Base-by-base conservation (phyloP, 2,888 invertebrate genomes). In the Osedax frankpressi region DNA sequence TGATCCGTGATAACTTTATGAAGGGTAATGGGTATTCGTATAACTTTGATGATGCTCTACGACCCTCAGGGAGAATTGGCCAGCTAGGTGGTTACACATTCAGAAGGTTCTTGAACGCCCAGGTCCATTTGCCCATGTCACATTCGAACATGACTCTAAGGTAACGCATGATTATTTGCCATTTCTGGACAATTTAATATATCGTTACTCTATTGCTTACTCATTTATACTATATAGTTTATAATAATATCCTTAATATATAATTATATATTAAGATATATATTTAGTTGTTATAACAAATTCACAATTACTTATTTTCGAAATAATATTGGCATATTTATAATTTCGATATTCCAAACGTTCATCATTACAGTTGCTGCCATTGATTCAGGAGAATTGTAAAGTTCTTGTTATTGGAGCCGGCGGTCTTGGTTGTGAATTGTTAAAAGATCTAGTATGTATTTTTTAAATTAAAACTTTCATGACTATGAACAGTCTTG, bases 371-470 rank as follows among this genome's bases (percentile, higher is more conserved):
- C 79, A 85, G 81, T 91, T 90, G 78, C 85, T 96, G 74, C 90
- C 90, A 78, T 92, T 93, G 82, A 85, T 96, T 24, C 89, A 90
- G 86, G 90, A 90, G 74, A 89, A 89, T n/a, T 92, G 92, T 83
- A 92, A 91, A 86, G 87, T 98, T 62, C 87, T 97, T 44, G 89
- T 93, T 2, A 89, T 93, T 77, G 97, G 98, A 19, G 97, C 98
- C 73, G 98, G 98, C 30, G 98, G 98, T 1, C 87, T 99, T 67
- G 98, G 98, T 19, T 99, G 98, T 87, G 98, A 99, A 86, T 86
- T 99, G 28, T 87, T 99, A 0, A 99, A 99, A 86, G 92, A 97
- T 86, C 86, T 98, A 79, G 94, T 86, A 76, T 78, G 80, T 76
- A 24, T 24, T 24, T 28, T 26, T 73, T n/a, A n/a, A n/a, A n/a